Conservation (phyloP, 2,888 invertebrate genomes). For the Malacosoma neustria region DNA sequence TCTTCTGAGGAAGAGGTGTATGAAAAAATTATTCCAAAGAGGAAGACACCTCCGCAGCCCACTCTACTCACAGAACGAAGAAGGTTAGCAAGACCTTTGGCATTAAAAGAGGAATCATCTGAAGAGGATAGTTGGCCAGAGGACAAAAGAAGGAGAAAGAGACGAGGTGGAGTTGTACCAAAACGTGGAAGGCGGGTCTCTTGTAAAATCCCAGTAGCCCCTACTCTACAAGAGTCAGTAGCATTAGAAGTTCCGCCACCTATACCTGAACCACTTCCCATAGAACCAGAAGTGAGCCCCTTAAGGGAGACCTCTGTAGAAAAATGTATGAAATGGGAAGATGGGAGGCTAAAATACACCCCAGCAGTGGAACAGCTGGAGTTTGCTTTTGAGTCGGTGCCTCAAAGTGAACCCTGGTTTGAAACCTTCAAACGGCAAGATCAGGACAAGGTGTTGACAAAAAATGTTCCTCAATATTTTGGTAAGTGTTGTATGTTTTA, state of each 20-base stretch:
- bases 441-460: slow-evolving; percentile 78
- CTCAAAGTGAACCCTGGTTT: slow-evolving; percentile 85
- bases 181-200: slow-evolving; percentile 29
- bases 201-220: slow-evolving; percentile 18
- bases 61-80: slow-evolving; percentile 49
- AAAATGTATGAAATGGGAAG: slow-evolving; percentile 64
- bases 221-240: slow-evolving; percentile 9
- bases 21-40: slow-evolving; percentile 43
- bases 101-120: slow-evolving; percentile 62
- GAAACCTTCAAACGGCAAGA: slow-evolving; percentile 86
- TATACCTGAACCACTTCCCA: slow-evolving; percentile 2
- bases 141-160: slow-evolving; percentile 39
- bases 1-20: slow-evolving; percentile 75
- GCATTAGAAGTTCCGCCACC: slow-evolving; percentile 2
- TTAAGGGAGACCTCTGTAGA: slow-evolving; percentile 43
- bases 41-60: slow-evolving; percentile 42
- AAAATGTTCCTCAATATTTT: slow-evolving; percentile 74
- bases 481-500: no score
- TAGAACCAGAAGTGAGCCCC: slow-evolving; percentile 30
- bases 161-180: slow-evolving; percentile 26
- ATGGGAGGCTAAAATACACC: slow-evolving; percentile 56
- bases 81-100: slow-evolving; percentile 50
- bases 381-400: slow-evolving; percentile 85
- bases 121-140: slow-evolving; percentile 64
- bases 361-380: slow-evolving; percentile 76